Conservation (phyloP, 2,888 invertebrate genomes). For the Sesamia inferens region DNA sequence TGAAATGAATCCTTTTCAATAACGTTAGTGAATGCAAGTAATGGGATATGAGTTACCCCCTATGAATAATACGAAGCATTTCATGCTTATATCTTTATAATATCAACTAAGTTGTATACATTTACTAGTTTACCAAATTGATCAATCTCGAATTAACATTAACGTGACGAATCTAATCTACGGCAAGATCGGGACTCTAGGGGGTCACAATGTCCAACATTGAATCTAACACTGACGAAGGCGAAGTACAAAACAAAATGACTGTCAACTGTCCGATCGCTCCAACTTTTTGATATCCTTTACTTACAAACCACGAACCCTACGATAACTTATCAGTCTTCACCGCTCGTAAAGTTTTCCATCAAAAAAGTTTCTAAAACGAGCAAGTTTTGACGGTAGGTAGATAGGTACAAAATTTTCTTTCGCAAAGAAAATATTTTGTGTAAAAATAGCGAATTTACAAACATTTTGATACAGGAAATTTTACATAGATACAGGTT, state of each 20-base stretch:
- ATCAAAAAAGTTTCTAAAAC: conserved; percentile 82
- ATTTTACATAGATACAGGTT: conserved; percentile 85
- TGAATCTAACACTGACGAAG: conserved; percentile 87
- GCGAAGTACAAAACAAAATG: conserved; percentile 79
- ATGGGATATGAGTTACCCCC: conserved; percentile 80
- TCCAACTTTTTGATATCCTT: conserved; percentile 79
- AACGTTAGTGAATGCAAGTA: conserved; percentile 69
- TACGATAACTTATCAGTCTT: conserved; percentile 89
- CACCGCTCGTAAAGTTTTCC: conserved; percentile 86
- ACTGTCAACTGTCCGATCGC: conserved; percentile 79
- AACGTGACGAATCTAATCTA: conserved; percentile 86
- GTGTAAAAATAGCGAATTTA: conserved; percentile 89
- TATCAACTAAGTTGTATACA: conserved; percentile 87
- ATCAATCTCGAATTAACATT: conserved; percentile 85
- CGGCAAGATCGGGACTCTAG: conserved; percentile 81
- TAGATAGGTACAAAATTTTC: conserved; percentile 75
- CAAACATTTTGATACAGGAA: conserved; percentile 83
- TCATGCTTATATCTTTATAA: conserved; percentile 81
- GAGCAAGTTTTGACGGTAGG: conserved; percentile 85
- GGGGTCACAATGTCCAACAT: conserved; percentile 84
- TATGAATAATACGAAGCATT: conserved; percentile 84
- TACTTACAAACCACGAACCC: conserved; percentile 84
- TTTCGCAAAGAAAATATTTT: conserved; percentile 81
- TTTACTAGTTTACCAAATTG: conserved; percentile 83
- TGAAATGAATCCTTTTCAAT: conserved; percentile 70